These are phyloP conservation scores for Invenusta paracnida DNA, from an alignment of 2,888 invertebrate genomes.

Conservation along the genomic window DNA sequence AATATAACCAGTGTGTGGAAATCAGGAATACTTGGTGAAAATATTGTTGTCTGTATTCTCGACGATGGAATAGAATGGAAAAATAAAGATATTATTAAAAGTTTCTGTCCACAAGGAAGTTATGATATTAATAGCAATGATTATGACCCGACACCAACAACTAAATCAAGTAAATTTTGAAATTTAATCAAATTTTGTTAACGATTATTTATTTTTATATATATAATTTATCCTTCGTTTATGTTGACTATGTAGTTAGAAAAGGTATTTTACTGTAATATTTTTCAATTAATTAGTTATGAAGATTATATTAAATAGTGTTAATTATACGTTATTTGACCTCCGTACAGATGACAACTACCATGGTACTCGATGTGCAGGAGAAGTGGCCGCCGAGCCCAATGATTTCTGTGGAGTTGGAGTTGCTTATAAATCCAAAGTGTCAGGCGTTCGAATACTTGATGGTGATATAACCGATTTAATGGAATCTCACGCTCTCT, in stretches of 20 bases:
- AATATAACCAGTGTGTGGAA: conserved; percentile 31
- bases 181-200: neutral
- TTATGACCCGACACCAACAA: conserved; percentile 54
- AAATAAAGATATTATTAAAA: neutral
- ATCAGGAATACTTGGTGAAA: conserved; percentile 18
- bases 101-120: conserved; percentile 52
- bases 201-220: neutral
- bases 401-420: conserved; percentile 61
- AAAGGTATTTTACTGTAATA: too few species aligned
- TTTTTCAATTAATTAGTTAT: too few species aligned
- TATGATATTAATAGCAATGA: conserved; percentile 58
- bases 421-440: conserved; percentile 57
- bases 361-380: conserved; percentile 61
- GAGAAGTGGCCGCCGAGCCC: conserved; percentile 60
- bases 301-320: too few species aligned
- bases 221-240: too few species aligned
- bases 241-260: too few species aligned
- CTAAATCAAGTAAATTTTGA: conserved; percentile 28
- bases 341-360: conserved; percentile 52
- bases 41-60: conserved; percentile 17
- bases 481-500: conserved; percentile 59
- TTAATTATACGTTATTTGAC: too few species aligned
- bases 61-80: conserved; percentile 34
- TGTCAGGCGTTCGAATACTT: conserved; percentile 57
- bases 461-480: conserved; percentile 61